phyloP scores from a whole-genome alignment of 1,140 invertebrate species.

The Sitophilus oryzae region DNA sequence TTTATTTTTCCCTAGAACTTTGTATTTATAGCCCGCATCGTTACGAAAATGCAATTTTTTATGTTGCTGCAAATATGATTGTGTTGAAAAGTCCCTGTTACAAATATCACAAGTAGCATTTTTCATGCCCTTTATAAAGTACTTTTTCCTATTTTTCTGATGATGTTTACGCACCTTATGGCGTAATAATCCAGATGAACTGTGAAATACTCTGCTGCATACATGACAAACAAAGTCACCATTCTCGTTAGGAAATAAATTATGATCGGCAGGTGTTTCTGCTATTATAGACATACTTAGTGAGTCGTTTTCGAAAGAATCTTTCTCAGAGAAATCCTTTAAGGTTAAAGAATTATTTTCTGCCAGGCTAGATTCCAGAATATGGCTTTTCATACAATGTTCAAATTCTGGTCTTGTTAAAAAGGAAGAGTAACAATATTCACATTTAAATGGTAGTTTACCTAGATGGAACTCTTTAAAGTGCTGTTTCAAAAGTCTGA shows the following conservation, averaged over 20 bases:
- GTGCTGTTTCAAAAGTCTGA: constrained; percentile 31
- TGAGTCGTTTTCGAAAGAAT: constrained; percentile 15
- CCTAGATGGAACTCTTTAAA: constrained; percentile 36
- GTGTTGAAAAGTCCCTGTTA: constrained; percentile 38
- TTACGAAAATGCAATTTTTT: constrained; percentile 37
- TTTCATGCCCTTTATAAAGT: constrained; percentile 41
- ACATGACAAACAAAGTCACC: constrained; percentile 32
- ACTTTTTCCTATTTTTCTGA: constrained; percentile 36
- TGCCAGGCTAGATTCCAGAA: constrained; percentile 13
- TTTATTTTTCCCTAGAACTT: constrained; percentile 34
- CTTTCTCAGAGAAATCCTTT: constrained; percentile 29
- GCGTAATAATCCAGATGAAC: constrained; percentile 30
- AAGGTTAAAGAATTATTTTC: constrained; percentile 32
- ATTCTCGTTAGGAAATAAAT: constrained; percentile 23
- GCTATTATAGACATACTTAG: constrained; percentile 13
- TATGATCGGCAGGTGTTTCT: constrained; percentile 16
- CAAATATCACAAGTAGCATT: constrained; percentile 41
- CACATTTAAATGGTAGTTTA: constrained; percentile 37
- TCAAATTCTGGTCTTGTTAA: constrained; percentile 30
- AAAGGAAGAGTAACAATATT: constrained; percentile 32
- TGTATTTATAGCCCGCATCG: constrained; percentile 36
- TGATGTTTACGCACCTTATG: constrained; percentile 38
- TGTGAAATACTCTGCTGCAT: constrained; percentile 33
- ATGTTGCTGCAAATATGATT: constrained; percentile 39
- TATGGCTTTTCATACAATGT: constrained; percentile 30